Conservation (phyloP, 2,888 invertebrate species). For the Eristalis tenax region DNA sequence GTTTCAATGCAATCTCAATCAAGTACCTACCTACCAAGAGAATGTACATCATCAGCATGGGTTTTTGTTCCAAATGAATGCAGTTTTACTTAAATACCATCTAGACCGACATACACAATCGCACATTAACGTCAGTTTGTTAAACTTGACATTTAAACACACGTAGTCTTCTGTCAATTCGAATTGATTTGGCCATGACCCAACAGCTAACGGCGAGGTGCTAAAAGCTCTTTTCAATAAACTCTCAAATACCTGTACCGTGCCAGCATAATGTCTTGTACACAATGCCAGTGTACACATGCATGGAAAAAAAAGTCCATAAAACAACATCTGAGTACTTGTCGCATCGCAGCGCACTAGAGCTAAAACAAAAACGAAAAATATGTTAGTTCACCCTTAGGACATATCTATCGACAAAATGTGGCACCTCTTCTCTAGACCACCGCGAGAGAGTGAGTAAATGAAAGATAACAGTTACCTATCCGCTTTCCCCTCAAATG, state of each 20-base stretch:
- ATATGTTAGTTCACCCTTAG: neutral
- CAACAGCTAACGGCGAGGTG: neutral
- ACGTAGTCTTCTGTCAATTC: neutral
- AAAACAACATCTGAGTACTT: neutral
- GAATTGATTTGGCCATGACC: constrained; percentile 1
- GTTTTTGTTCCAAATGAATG: neutral
- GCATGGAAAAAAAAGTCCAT: no score
- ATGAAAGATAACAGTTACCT: constrained; percentile 30
- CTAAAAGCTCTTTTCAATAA: neutral
- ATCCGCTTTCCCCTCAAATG: neutral
- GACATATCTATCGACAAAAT: neutral
- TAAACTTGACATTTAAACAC: neutral
- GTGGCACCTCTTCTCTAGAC: neutral
- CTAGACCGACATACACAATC: neutral
- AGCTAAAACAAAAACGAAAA: neutral
- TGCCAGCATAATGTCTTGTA: no score
- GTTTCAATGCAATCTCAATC: neutral
- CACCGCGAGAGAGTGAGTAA: neutral
- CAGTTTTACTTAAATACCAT: neutral
- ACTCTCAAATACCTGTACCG: neutral
- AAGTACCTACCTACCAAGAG: neutral
- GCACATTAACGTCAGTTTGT: neutral
- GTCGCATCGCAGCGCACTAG: neutral
- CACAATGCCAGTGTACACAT: no score
- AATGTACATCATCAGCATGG: no score